A percentile compares a stretch with the other conserved stretches of the same genome.
Conservation (phyloP, 2,888 invertebrate species). For the Lycocerus yunnanus region DNA sequence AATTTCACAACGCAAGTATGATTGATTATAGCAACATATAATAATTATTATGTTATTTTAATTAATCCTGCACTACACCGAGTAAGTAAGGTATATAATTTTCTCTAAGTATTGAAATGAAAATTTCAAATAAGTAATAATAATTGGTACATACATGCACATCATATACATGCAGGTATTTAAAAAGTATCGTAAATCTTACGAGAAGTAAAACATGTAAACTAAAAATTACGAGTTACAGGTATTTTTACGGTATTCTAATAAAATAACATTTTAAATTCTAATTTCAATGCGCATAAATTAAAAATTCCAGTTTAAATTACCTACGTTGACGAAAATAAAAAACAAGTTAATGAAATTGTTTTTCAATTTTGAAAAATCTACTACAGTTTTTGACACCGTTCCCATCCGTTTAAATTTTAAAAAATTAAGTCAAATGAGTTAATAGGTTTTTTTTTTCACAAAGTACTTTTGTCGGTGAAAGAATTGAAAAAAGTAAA, state of each 20-base stretch:
- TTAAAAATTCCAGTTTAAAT: background rate
- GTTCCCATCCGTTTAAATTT: background rate
- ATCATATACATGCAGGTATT: background rate
- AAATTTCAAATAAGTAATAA: background rate
- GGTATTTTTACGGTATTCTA: background rate
- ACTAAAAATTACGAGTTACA: background rate
- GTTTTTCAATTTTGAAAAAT: background rate
- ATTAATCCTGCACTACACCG: background rate
- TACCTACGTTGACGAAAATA: background rate
- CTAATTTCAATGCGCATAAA: background rate
- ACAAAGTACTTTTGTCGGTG: background rate
- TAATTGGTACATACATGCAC: background rate
- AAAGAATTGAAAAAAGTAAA: background rate
- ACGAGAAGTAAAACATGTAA: background rate
- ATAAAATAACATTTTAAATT: background rate
- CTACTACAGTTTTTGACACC: background rate
- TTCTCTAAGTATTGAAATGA: background rate
- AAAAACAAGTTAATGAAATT: background rate
- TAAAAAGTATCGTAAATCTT: background rate
- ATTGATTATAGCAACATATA: background rate
- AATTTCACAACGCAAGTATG: background rate
- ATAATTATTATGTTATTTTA: background rate
- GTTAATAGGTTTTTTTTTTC: no score
- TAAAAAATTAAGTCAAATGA: no score
- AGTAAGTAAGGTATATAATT: background rate